A percentile compares a stretch with the other conserved stretches of the same genome.
Conservation (phyloP, 30 jellyfish, hydroid and myxozoan species). For the Cassiopea andromeda region DNA sequence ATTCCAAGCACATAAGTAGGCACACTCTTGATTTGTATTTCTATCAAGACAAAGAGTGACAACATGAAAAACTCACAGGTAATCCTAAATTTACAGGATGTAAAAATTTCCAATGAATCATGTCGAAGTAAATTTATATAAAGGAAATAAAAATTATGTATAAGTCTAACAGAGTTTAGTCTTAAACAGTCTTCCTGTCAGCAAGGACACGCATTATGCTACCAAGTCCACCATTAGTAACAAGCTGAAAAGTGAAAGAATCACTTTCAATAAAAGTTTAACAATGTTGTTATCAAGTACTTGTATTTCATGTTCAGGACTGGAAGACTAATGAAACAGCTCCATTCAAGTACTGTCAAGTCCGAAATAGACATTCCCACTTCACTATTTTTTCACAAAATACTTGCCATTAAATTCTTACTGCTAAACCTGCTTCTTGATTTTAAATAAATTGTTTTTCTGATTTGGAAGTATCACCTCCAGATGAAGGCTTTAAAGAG, state of each 20-base stretch:
- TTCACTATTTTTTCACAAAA: too few species aligned
- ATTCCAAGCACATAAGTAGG: background rate
- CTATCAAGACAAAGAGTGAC: background rate
- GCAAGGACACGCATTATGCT: conserved; percentile 91
- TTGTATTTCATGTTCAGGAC: too few species aligned
- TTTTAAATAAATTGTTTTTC: too few species aligned
- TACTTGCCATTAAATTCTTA: too few species aligned
- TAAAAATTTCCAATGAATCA: background rate
- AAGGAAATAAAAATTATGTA: conserved; percentile 15
- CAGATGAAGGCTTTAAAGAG: too few species aligned
- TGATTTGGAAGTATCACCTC: too few species aligned
- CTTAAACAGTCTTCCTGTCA: conserved; percentile 83
- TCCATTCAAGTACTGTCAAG: too few species aligned
- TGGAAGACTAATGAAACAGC: too few species aligned
- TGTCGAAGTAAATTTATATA: background rate
- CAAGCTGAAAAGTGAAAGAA: conserved; percentile 67
- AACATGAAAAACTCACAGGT: background rate
- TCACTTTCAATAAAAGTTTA: background rate
- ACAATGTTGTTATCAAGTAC: too few species aligned
- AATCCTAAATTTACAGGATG: conserved; percentile 1
- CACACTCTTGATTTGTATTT: background rate
- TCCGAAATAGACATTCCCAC: too few species aligned
- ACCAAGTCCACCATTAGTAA: conserved; percentile 94
- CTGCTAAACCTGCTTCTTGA: too few species aligned
- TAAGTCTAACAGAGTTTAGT: background rate